Evolutionary conservation across 2,113 vertebrate species (phyloP).

Genomic region (Nanger granti): DNA sequence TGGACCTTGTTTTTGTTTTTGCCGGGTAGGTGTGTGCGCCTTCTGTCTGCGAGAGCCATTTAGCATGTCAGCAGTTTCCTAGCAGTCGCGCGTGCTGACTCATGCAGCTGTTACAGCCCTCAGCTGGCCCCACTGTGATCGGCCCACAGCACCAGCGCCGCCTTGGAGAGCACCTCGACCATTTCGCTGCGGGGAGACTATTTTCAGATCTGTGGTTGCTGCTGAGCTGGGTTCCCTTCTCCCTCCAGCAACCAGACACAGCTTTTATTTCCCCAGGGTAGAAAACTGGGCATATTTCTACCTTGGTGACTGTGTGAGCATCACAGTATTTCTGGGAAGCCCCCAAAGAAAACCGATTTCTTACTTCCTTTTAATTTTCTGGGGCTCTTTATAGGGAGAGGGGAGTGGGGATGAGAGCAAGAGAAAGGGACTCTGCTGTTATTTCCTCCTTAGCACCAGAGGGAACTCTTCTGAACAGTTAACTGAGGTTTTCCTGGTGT

Average conservation of each 20-base stretch:
- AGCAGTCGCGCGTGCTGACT: constrained; percentile 79
- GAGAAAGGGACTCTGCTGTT: background rate
- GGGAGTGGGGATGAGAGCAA: background rate
- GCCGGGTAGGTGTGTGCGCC: constrained; percentile 76
- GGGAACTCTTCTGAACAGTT: background rate
- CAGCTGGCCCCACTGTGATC: constrained; percentile 70
- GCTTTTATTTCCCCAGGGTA: background rate
- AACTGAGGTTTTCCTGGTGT: background rate
- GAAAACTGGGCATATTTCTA: background rate
- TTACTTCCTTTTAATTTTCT: constrained; percentile 1
- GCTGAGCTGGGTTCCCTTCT: constrained; percentile 59
- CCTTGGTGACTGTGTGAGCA: background rate
- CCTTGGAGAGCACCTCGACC: constrained; percentile 41
- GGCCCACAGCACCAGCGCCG: constrained; percentile 62
- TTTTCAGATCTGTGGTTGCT: constrained; percentile 72
- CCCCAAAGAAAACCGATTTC: background rate
- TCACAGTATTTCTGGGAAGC: background rate
- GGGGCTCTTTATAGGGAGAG: background rate
- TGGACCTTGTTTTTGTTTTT: constrained; percentile 77
- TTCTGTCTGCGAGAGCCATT: constrained; percentile 73
- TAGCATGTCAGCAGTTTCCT: constrained; percentile 84
- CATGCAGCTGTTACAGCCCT: constrained; percentile 76
- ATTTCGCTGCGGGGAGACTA: constrained; percentile 53
- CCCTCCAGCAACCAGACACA: background rate
- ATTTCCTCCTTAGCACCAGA: background rate